These are phyloP conservation scores for Limnephilus marmoratus DNA, from an alignment of 2,888 invertebrate species.

Conservation along the genomic window DNA sequence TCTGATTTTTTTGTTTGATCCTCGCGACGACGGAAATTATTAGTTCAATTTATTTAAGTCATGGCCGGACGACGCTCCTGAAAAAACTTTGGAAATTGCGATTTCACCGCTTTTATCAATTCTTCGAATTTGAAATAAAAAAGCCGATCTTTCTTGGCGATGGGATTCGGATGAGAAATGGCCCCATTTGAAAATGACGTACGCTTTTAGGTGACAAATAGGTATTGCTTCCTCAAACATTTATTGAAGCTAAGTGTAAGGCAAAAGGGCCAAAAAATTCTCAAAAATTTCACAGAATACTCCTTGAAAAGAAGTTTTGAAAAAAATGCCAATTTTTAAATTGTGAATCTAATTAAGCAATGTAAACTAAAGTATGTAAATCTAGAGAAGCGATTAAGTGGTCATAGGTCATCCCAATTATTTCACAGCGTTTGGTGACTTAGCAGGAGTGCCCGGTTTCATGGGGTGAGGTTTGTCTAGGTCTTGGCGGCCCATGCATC, in stretches of 20 bases:
- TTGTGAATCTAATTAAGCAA: too few species aligned
- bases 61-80: slow-evolving; percentile 51
- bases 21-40: slow-evolving; percentile 51
- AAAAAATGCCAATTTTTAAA: not conserved
- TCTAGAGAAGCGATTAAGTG: too few species aligned
- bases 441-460: too few species aligned
- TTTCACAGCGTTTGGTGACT: too few species aligned
- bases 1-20: slow-evolving; percentile 32
- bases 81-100: slow-evolving; percentile 57
- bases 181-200: slow-evolving; percentile 54
- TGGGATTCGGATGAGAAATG: slow-evolving; percentile 37
- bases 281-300: not conserved
- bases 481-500: too few species aligned
- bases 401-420: too few species aligned
- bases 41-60: slow-evolving; percentile 63
- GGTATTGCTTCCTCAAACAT: slow-evolving; percentile 49
- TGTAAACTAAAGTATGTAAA: too few species aligned
- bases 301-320: not conserved
- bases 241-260: slow-evolving; percentile 35
- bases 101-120: slow-evolving; percentile 58
- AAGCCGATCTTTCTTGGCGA: not conserved
- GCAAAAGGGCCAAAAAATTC: not conserved
- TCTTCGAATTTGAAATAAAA: slow-evolving; percentile 51
- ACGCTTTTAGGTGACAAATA: slow-evolving; percentile 56
- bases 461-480: too few species aligned